Conservation (phyloP, 2,797 vertebrate genomes). For the Platyrinchus mystaceus region DNA sequence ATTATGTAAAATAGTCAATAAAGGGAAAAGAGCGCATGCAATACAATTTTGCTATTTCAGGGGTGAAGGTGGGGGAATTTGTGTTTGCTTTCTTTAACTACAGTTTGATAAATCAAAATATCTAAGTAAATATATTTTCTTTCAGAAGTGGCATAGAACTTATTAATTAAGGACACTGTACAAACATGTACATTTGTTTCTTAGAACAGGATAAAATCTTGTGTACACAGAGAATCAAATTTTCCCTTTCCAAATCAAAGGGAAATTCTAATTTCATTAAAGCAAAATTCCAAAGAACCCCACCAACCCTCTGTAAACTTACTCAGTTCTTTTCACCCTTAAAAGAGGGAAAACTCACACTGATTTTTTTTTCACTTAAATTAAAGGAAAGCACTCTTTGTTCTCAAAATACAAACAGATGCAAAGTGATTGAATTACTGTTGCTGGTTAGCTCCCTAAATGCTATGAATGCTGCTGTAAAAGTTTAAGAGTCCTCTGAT, state of each 20-base stretch:
- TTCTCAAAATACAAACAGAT: slow-evolving; percentile 2
- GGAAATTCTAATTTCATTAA: background rate
- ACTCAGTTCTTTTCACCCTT: background rate
- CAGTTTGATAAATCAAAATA: background rate
- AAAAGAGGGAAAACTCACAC: background rate
- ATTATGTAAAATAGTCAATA: background rate
- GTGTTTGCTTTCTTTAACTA: background rate
- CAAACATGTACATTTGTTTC: background rate
- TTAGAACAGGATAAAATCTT: background rate
- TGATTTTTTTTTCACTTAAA: background rate
- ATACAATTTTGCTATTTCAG: background rate
- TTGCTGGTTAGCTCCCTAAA: background rate
- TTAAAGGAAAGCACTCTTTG: background rate
- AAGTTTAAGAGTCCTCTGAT: background rate
- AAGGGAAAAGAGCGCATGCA: fast-evolving
- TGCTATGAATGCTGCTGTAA: background rate
- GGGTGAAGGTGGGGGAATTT: background rate
- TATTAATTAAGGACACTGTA: background rate
- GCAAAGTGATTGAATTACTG: background rate
- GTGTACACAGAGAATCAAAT: background rate
- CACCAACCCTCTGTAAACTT: background rate
- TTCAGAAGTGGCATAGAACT: background rate
- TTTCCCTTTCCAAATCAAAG: background rate
- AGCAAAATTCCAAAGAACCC: background rate
- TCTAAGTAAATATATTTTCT: background rate